Evolutionary conservation across 2,888 invertebrate species (phyloP), one percentile per base, ranked within the genome.

Genomic region (Stramonita haemastoma): DNA sequence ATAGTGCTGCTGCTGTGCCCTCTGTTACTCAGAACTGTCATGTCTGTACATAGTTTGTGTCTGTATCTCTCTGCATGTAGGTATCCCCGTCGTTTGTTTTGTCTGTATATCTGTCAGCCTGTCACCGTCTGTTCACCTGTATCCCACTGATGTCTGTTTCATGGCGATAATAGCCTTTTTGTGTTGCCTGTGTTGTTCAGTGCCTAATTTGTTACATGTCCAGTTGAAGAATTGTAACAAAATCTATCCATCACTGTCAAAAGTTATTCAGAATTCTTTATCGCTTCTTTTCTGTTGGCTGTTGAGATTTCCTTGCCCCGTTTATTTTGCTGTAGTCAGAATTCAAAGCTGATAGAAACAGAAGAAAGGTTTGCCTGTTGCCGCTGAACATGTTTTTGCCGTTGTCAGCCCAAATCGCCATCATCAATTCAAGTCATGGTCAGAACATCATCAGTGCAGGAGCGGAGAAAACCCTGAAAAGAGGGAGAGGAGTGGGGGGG

Each of bases 351-450:
- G 34, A 19, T 5, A 11, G 73, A 73, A 73, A 6, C 4, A 32
- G 79, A 34, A 32, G 79, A 79, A 32, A 79, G 34, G 29, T 79
- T 79, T 79, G 79, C 79, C 34, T 79, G 79, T 79, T 79, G 79
- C 29, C 13, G 77, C 29, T 36, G 81, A 15, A 81, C 6, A 17
- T 36, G 17, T 19, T 22, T 32, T 34, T 32, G 34, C 32, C 2
- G 5, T 81, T n/a, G n/a, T 77, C 15, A 32, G n/a, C 13, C 15
- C 8, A 29, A 26, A 15, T 26, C n/a, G 15, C n/a, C n/a, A 77
- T 13, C 15, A 13, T 77, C 26, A 13, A n/a, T 4, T 13, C 73
- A 73, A 13, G 1, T 73, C 36, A 19, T 2, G 34, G 22, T n/a
- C 36, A 32, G 81, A 19, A 19, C 34, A 15, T 32, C 19, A 34